A percentile compares a stretch with the other conserved stretches of the same genome.
These are phyloP conservation scores for Dendropsophus ebraccatus DNA, from an alignment of 2,113 vertebrate species.

Conservation along the genomic window DNA sequence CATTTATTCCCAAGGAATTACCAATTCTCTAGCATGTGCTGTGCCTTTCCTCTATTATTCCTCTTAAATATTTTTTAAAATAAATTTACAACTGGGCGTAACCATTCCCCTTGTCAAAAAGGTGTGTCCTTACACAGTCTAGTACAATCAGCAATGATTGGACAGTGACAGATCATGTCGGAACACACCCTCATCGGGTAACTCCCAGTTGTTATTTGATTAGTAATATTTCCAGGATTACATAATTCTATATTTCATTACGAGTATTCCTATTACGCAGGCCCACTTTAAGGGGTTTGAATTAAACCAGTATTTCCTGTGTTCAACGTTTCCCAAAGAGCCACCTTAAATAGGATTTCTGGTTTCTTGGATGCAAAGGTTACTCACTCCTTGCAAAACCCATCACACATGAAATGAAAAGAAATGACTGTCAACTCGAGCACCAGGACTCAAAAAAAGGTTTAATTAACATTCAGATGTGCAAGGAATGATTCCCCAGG, in stretches of 20 bases:
- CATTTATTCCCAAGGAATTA: too few relatives aligned
- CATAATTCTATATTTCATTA: too few relatives aligned
- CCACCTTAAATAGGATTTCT: constrained; percentile 1
- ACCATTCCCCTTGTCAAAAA: neutral
- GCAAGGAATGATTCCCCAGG: constrained; percentile 47
- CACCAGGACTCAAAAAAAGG: constrained; percentile 38
- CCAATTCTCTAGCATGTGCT: too few relatives aligned
- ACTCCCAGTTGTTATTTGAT: neutral
- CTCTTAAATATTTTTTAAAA: neutral
- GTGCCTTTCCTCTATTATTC: neutral
- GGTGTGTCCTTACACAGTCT: neutral
- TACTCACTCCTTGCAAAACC: constrained; percentile 4
- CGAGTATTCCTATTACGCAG: too few relatives aligned
- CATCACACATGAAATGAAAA: constrained; percentile 16
- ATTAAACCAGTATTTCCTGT: neutral
- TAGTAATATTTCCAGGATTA: too few relatives aligned
- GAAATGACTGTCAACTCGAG: constrained; percentile 23
- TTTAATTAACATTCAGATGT: constrained; percentile 57
- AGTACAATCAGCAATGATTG: neutral
- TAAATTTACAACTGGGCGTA: neutral
- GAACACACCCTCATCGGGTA: neutral
- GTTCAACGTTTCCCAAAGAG: too few relatives aligned
- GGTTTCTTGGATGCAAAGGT: constrained; percentile 9
- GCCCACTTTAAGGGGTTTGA: neutral
- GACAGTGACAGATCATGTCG: neutral